Conservation (phyloP, 2,113 vertebrate species). For the Sardina pilchardus region DNA sequence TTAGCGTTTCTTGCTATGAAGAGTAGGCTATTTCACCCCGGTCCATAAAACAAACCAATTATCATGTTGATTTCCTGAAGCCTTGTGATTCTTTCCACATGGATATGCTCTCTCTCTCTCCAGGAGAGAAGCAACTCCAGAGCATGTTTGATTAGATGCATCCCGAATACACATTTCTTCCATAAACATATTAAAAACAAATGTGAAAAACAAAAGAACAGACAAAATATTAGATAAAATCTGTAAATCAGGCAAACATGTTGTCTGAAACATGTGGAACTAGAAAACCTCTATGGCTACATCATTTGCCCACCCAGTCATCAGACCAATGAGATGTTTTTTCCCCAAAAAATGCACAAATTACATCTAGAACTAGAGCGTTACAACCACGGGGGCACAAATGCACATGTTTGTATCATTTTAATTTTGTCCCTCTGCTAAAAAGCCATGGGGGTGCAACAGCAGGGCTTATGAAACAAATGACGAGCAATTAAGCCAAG, state of each 20-base stretch:
- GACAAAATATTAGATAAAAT: background rate
- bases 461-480: slow-evolving; percentile 29
- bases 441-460: background rate
- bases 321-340: background rate
- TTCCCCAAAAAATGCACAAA: background rate
- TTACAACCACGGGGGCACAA: background rate
- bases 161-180: background rate
- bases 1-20: slow-evolving; percentile 59
- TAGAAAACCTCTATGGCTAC: background rate
- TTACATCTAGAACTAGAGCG: background rate
- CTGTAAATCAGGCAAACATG: background rate
- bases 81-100: background rate
- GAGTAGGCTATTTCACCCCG: slow-evolving; percentile 58
- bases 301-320: background rate
- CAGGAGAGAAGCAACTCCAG: background rate
- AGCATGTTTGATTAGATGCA: background rate
- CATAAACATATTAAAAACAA: background rate
- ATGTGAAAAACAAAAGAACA: background rate
- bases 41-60: slow-evolving; percentile 68
- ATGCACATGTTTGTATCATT: slow-evolving; percentile 11
- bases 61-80: slow-evolving; percentile 50
- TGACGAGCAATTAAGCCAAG: slow-evolving; percentile 36
- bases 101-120: no score
- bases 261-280: background rate
- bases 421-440: slow-evolving; percentile 15